Evolutionary conservation across 2,113 vertebrate genomes (phyloP), one percentile per base, ranked within the genome.

Genomic region (Nestor notabilis): DNA sequence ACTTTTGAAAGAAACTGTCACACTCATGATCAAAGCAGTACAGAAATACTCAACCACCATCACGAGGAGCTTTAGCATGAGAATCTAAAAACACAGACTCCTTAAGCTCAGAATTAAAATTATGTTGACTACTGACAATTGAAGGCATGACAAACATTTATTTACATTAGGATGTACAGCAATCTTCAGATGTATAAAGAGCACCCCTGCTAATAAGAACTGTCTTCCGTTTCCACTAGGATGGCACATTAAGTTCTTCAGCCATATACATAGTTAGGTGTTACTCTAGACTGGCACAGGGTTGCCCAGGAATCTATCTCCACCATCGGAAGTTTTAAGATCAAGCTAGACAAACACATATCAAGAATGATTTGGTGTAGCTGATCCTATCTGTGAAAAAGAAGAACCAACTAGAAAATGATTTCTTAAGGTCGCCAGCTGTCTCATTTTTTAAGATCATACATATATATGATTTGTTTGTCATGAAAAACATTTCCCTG

Each of bases 1-100:
- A 71, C 50, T 91, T 95, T 71, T 71, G 72, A 86, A 69, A 92
- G 43, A 83, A 91, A 92, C n/a, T 89, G 91, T 95, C 83, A 91
- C 33, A 81, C 10, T 66, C 10, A 68, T 33, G 69, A 90, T 88
- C 79, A 90, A 85, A 93, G 80, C 24, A 84, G 33, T 15, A 92
- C 39, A 47, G 80, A 90, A 92, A 92, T 66, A 90, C 52, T 58
- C 70, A 81, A 4, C 39, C 28, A 86, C 17, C 64, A 68, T 46
- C 44, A 65, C 0, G 7, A 53, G 58, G 35, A 90, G 68, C 74
- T 68, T 84, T 17, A 85, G 52, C 74, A 60, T 4, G 8, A 74
- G 49, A 72, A 68, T 43, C 35, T 72, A 61, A 70, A 95, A 65
- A 69, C 50, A 41, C 0, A 69, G 49, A 56, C 18, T 68, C 64